These are phyloP conservation scores for Solenopsis invicta DNA, from an alignment of 1,140 invertebrate genomes.

Conservation along the genomic window DNA sequence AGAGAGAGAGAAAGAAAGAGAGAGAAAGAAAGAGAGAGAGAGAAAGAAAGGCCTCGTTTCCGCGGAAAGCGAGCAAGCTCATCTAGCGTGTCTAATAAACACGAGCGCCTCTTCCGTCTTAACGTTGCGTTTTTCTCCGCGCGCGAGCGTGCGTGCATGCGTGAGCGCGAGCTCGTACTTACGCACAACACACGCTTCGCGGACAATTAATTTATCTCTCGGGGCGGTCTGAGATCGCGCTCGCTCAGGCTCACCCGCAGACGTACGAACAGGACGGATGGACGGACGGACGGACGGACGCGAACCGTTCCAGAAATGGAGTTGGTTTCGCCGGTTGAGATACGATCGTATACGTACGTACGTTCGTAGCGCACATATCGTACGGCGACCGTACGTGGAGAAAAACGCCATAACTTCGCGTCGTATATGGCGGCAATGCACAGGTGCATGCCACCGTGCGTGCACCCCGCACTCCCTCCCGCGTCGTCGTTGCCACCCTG, in stretches of 20 bases:
- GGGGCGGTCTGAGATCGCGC: slow-evolving; percentile 65
- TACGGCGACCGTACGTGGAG: slow-evolving; percentile 69
- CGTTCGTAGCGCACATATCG: slow-evolving; percentile 59
- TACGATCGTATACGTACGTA: slow-evolving; percentile 80
- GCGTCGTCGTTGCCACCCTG: slow-evolving; percentile 64
- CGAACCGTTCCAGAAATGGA: slow-evolving; percentile 83
- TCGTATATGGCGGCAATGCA: slow-evolving; percentile 85
- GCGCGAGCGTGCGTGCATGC: slow-evolving; percentile 30
- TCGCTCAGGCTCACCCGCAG: slow-evolving; percentile 56
- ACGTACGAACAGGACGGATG: slow-evolving; percentile 31
- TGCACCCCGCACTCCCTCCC: slow-evolving; percentile 66
- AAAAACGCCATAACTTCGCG: slow-evolving; percentile 85
- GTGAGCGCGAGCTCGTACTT: slow-evolving; percentile 45
- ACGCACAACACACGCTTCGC: slow-evolving; percentile 63
- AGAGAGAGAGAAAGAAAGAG: background rate
- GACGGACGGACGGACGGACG: slow-evolving; percentile 59
- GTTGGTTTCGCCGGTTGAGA: slow-evolving; percentile 83
- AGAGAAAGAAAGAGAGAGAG: background rate
- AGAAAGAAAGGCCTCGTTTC: slow-evolving; percentile 21
- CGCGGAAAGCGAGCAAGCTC: slow-evolving; percentile 49
- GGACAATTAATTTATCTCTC: slow-evolving; percentile 82
- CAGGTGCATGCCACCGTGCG: slow-evolving; percentile 82
- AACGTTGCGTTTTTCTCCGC: background rate
- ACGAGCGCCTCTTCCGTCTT: slow-evolving; percentile 66
- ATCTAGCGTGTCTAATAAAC: slow-evolving; percentile 81